Evolutionary conservation across 2,888 invertebrate genomes (phyloP), one percentile per base, ranked within the genome.

Genomic region (Drosophila aldrichi): DNA sequence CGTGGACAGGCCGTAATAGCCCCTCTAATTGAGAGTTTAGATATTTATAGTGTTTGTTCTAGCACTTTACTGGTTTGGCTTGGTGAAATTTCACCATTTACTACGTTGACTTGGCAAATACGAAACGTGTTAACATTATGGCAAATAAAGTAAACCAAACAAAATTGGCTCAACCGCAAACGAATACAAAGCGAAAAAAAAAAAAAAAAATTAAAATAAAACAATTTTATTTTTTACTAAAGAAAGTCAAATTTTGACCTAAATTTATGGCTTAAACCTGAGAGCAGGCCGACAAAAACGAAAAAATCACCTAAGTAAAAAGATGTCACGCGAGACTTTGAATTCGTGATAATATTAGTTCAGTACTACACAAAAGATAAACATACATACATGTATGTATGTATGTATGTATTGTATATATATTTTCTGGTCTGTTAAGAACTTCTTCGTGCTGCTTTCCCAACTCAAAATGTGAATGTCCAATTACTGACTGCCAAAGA

Each of bases 191-290:
- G 40, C 57, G 12, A 60, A 48, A 57, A 51, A 55, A 22, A 59
- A 60, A 48, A 57, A 51, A 55, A 22, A 59, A 44, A 22, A 4
- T 44, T 22, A 16, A 44, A 22, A 40, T 25, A 41, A 57, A 46
- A 58, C 68, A 59, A 69, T 16, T 16, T 22, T 9, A 34, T 55
- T 32, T 64, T 51, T 32, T 64, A 54, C 77, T 70, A 80, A 82
- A 85, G 88, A 88, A 88, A 82, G 88, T 71, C 77, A 69, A 76
- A 55, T 70, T 55, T 62, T 61, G 86, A 82, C 86, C 86, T 70
- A 65, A 74, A 81, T 89, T 76, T 59, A 55, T 52, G 62, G 34
- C 52, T 59, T 38, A 66, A 79, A 59, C 29, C 56, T 43, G 52
- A 73, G 73, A 61, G 41, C 55, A 67, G 51, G 46, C 32, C 32